Evolutionary conservation across 2,113 vertebrate genomes (phyloP), one percentile per base, ranked within the genome.

Genomic region (Sturnus vulgaris): DNA sequence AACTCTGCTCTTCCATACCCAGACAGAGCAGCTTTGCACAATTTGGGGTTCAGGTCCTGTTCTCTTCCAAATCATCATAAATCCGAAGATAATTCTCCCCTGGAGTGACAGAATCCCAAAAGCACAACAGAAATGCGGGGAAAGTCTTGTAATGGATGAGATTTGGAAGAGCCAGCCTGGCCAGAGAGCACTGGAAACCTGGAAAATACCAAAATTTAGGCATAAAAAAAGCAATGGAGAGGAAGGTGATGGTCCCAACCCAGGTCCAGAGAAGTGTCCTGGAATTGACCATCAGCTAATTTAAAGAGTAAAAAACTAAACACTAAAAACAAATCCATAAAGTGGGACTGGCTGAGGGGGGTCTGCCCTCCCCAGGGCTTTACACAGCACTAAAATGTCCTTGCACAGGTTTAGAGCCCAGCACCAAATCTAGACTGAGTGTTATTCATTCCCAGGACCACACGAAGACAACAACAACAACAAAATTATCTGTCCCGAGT

Each of bases 251-350:
- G 21, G 18, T 73, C 55, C 27, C 57, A 85, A 1, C 3, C 30
- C 28, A 57, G 11, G 3, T 23, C 31, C 55, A 57, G 47, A 20
- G 30, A 10, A 42, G 8, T 0, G 11, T 20, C 66, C 25, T 22
- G 27, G 47, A 20, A 57, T 30, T 27, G 9, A 2, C 28, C 49
- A 8, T 5, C 8, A 78, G 40, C 5, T 20, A 31, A 3, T 39
- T 53, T 53, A 18, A 6, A 12, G 18, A 46, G 7, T 13, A 33
- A 8, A 46, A 40, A 40, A 40, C 39, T 40, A 40, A 18, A 15
- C 40, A 16, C 9, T 33, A 4, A 49, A 65, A 50, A 0, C 23
- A 3, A 0, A 5, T 47, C n/a, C 15, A 0, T 24, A 8, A 35
- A 31, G 50, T 52, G 44, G 47, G 33, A 15, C 10, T 11, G 35